These are phyloP conservation scores for Heteronetta atricapilla DNA, from an alignment of 2,113 vertebrate species.

Conservation along the genomic window DNA sequence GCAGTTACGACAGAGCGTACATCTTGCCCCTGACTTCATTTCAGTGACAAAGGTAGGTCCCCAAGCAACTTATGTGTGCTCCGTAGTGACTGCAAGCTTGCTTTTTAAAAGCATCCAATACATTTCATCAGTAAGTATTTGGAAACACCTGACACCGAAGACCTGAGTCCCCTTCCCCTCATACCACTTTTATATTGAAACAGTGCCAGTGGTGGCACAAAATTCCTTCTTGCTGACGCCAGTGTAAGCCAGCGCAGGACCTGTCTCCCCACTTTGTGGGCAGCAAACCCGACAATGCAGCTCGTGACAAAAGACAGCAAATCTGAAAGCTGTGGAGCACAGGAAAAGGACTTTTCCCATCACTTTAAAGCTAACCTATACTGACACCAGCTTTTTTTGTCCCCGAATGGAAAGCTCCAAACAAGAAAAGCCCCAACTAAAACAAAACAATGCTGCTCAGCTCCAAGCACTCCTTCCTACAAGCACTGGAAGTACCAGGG, in stretches of 20 bases:
- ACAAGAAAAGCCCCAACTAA: neutral
- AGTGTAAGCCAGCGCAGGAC: neutral
- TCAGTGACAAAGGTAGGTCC: neutral
- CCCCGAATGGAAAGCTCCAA: neutral
- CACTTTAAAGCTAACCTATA: neutral
- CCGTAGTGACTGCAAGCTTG: neutral
- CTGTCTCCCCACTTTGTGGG: accelerated
- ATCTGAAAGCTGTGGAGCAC: neutral
- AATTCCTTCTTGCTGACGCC: neutral
- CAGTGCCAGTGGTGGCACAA: neutral
- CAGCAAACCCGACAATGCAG: neutral
- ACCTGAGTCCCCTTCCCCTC: neutral
- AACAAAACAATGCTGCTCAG: neutral
- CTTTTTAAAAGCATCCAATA: neutral
- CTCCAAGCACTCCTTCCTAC: neutral
- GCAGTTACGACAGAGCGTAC: neutral
- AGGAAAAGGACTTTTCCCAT: neutral
- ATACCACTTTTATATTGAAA: neutral
- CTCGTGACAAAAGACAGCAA: neutral
- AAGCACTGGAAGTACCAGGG: neutral
- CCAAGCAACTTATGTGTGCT: neutral
- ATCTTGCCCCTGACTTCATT: neutral
- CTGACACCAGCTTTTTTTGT: neutral
- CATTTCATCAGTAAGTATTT: neutral
- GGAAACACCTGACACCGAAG: neutral